phyloP scores from a whole-genome alignment of 1,140 invertebrate species.

The Sycophila sp. region DNA sequence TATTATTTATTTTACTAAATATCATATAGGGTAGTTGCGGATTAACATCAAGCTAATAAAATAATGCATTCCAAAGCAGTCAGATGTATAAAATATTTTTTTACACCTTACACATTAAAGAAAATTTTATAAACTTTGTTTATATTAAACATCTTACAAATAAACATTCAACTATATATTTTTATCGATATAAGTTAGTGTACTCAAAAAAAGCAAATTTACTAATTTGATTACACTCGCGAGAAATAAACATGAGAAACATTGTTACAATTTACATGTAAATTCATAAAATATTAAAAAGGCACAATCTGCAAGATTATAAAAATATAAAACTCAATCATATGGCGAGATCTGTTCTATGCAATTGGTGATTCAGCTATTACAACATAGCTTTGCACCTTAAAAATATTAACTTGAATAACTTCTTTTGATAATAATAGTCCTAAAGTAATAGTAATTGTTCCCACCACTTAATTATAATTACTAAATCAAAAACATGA shows the following conservation, averaged over 20 bases:
- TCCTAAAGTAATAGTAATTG: not conserved
- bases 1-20: conserved; percentile 38
- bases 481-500: not conserved
- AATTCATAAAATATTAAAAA: conserved; percentile 39
- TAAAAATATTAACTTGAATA: conserved; percentile 20
- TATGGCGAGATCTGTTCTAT: conserved; percentile 36
- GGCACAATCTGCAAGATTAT: conserved; percentile 39
- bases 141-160: conserved; percentile 25
- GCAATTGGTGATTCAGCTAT: conserved; percentile 27
- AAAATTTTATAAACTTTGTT: conserved; percentile 24
- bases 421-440: conserved; percentile 8
- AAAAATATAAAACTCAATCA: conserved; percentile 39
- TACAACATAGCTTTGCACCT: conserved; percentile 34
- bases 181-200: conserved; percentile 11
- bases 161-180: conserved; percentile 10
- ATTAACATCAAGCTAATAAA: conserved; percentile 36
- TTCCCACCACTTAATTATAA: conserved; percentile 18
- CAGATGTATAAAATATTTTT: conserved; percentile 29
- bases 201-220: not conserved
- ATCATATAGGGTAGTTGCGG: conserved; percentile 17
- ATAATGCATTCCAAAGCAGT: conserved; percentile 36
- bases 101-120: conserved; percentile 3
- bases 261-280: not conserved
- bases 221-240: conserved; percentile 19
- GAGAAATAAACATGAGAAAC: conserved; percentile 13